phyloP scores from a whole-genome alignment of 2,888 invertebrate species.

The Itoplectis maculator region DNA sequence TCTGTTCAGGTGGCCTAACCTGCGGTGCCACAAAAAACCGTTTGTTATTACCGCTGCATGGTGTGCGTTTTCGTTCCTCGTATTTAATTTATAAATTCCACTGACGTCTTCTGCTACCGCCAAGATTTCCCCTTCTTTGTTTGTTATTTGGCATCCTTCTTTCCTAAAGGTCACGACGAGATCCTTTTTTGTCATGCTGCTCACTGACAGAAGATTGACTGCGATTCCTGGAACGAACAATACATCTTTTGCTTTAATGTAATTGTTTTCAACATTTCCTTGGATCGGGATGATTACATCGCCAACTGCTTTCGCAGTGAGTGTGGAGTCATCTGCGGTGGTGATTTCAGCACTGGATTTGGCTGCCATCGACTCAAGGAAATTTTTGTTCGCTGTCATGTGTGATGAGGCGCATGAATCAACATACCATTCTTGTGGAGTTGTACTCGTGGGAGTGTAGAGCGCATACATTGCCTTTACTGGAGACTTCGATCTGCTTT shows the following conservation, averaged over 20 bases:
- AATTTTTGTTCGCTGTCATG: slow-evolving; percentile 68
- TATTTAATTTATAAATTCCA: slow-evolving; percentile 22
- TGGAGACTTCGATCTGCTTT: not conserved
- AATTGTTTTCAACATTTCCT: slow-evolving; percentile 45
- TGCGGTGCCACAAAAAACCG: slow-evolving; percentile 71
- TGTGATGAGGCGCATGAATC: slow-evolving; percentile 74
- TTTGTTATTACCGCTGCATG: slow-evolving; percentile 60
- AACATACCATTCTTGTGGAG: slow-evolving; percentile 81
- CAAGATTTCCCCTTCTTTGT: not conserved
- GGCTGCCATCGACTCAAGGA: slow-evolving; percentile 21
- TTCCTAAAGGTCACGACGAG: slow-evolving; percentile 33
- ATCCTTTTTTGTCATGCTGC: slow-evolving; percentile 51
- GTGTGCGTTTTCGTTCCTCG: not conserved
- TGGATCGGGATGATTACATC: slow-evolving; percentile 50
- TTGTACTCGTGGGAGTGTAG: slow-evolving; percentile 65
- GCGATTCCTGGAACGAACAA: slow-evolving; percentile 59
- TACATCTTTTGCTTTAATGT: slow-evolving; percentile 39
- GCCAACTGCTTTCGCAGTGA: slow-evolving; percentile 60
- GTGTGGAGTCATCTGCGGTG: slow-evolving; percentile 56
- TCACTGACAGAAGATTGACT: slow-evolving; percentile 69
- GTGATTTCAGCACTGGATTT: not conserved
- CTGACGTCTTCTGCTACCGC: slow-evolving; percentile 15
- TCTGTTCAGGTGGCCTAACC: slow-evolving; percentile 71
- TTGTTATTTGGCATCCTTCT: slow-evolving; percentile 19
- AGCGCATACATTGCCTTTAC: slow-evolving; percentile 18